These are phyloP conservation scores for Diorhabda sublineata DNA, from an alignment of 1,140 invertebrate genomes.

Conservation along the genomic window DNA sequence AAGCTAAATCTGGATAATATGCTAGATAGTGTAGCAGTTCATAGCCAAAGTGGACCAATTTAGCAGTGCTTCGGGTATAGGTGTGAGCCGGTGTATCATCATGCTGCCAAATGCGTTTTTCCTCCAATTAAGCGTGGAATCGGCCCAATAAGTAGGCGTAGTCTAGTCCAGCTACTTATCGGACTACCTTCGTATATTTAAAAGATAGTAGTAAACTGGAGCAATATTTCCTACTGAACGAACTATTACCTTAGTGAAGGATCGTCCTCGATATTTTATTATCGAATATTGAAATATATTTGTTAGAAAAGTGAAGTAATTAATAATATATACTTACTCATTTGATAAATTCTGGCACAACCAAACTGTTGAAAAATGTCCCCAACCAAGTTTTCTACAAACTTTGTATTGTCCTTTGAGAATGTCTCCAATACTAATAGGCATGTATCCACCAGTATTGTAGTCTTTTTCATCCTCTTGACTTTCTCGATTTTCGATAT, in stretches of 20 bases:
- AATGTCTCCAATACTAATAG: conserved; percentile 90
- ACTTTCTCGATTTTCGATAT: conserved; percentile 35
- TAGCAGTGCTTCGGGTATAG: not conserved
- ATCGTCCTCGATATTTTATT: no score
- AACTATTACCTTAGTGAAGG: no score
- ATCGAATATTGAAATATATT: no score
- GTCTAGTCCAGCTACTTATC: no score
- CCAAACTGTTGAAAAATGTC: conserved; percentile 98
- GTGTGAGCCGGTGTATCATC: not conserved
- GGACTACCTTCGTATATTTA: no score
- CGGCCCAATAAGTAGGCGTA: no score
- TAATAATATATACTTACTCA: conserved; percentile 50
- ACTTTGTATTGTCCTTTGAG: conserved; percentile 90
- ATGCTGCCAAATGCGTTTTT: not conserved
- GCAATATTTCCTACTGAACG: no score
- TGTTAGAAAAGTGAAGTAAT: not conserved
- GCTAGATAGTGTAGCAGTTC: not conserved
- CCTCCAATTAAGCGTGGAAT: no score
- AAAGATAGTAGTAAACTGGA: no score
- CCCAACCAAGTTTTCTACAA: conserved; percentile 94
- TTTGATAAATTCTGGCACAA: conserved; percentile 82
- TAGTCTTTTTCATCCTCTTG: conserved; percentile 93
- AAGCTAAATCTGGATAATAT: not conserved
- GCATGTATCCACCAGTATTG: conserved; percentile 93
- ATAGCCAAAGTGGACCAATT: not conserved